Evolutionary conservation across 2,113 vertebrate genomes (phyloP), one percentile per base, ranked within the genome.

Genomic region (Eleginops maclovinus): DNA sequence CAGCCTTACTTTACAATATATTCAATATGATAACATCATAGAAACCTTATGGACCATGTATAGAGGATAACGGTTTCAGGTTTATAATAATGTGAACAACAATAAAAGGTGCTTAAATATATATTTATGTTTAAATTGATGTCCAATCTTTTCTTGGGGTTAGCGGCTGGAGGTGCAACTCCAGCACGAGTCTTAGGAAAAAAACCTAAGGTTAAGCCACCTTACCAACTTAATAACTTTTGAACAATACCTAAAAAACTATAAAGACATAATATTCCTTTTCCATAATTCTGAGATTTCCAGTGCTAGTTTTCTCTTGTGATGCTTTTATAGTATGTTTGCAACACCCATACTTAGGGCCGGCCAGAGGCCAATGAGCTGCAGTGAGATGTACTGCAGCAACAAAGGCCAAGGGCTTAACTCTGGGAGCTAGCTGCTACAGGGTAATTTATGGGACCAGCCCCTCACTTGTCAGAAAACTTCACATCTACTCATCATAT

Each of bases 401-500:
- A 81, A 62, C 58, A 83, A 77, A 87, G 63, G 61, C 77, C 59
- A 51, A 31, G 14, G 53, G 73, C 75, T 64, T 53, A 19, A 75
- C 73, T 82, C 61, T 76, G 24, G 69, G 59, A 85, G 76, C 44
- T 31, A 56, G 63, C 50, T 16, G 82, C 88, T 66, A 51, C 75
- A 85, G 80, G 66, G 71, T 61, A 41, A 47, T 64, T 84, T 77
- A 78, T 63, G 49, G 64, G 64, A 79, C 66, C 59, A 26, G 87
- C 69, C 75, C 75, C 22, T 87, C 56, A 61, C 81, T 71, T 81
- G 81, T 70, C 76, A 81, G 71, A 78, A 61, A 86, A 64, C 80
- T 72, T 85, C 71, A 79, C 64, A 63, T 90, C 63, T 75, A 72
- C n/a, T n/a, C n/a, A 88, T 90, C 87, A 84, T 50, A 86, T 84